Conservation (phyloP, 2,797 vertebrate genomes). For the Gobionotothen gibberifrons region DNA sequence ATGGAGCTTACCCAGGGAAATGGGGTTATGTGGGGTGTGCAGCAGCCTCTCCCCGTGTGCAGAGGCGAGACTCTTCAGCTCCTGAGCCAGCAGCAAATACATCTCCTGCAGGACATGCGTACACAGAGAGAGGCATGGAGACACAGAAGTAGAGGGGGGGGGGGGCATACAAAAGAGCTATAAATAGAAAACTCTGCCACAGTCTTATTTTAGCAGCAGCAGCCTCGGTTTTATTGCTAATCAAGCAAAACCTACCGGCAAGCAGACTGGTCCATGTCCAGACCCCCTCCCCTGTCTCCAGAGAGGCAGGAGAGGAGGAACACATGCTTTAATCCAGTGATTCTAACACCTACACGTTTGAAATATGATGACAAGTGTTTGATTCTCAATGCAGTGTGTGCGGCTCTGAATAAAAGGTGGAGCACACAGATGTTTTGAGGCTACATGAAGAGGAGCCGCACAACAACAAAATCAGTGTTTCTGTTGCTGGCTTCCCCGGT, state of each 20-base stretch:
- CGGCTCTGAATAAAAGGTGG: constrained; percentile 1
- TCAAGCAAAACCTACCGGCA: constrained; percentile 54
- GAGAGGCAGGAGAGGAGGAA: constrained; percentile 31
- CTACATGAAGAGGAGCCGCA: constrained; percentile 20
- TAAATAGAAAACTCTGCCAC: constrained; percentile 69
- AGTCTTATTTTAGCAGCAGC: constrained; percentile 59
- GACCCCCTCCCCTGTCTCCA: constrained; percentile 43
- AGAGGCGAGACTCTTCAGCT: constrained; percentile 90
- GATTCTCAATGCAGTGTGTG: background rate
- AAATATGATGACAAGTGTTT: constrained; percentile 45
- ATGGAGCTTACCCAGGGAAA: constrained; percentile 91
- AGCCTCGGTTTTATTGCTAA: constrained; percentile 63
- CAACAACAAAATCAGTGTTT: constrained; percentile 37
- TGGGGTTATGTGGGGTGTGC: constrained; percentile 93
- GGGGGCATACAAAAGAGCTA: constrained; percentile 53
- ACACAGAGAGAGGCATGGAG: constrained; percentile 63
- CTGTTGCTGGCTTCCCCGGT: constrained; percentile 28
- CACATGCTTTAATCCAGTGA: constrained; percentile 17
- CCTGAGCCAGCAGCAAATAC: constrained; percentile 90
- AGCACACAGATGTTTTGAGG: constrained; percentile 22
- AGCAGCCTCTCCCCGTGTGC: constrained; percentile 90
- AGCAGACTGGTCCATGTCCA: constrained; percentile 15
- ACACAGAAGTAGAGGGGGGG: constrained; percentile 15
- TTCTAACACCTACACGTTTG: constrained; percentile 13
- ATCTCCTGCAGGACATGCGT: constrained; percentile 87